Base-by-base conservation (phyloP, 2,888 invertebrate species). In the Caenorhabditis plicata region DNA sequence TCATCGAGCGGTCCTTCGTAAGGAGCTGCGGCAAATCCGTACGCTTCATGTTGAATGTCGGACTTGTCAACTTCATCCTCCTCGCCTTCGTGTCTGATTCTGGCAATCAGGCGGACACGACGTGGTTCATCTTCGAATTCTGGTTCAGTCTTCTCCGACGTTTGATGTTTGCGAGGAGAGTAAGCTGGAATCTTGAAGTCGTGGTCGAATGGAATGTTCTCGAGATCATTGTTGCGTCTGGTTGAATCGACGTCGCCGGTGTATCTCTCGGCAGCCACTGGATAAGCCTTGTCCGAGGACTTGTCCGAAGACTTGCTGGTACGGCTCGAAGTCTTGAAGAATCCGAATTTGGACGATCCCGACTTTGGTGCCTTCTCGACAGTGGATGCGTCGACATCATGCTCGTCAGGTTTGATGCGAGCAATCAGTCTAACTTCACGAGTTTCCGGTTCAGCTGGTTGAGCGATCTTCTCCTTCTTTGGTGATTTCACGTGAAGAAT, bases 51-150 rank as follows among this genome's bases (percentile, higher is more conserved):
- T 31, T 42, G n/a, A n/a, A n/a, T n/a, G n/a, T n/a, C n/a, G n/a
- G n/a, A n/a, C n/a, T n/a, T 54, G 17, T 53, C 63, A 19, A 57
- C 51, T 4, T 41, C 49, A 26, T 62, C 63, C 46, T 68, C 66
- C 9, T 64, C 66, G 26, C 68, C 64, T 13, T 51, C 63, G 20
- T 62, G 64, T 8, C 49, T 29, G 39, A 47, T 52, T 1, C 64
- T 40, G 17, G 52, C 52, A 22, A 64, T 46, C 38, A 51, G 40
- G 15, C 32, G 31, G 26, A 22, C 15, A 9, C 40, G 11, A 17
- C 23, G 17, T 20, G 17, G 15, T 7, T 20, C 11, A 11, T 19
- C n/a, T 20, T 20, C 23, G 15, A 13, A 9, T 9, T 11, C 26
- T 19, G 26, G 13, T 27, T 7, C 9, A 27, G 42, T 1, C 15